Conservation (phyloP, 2,888 invertebrate species). For the Eudemis profundana region DNA sequence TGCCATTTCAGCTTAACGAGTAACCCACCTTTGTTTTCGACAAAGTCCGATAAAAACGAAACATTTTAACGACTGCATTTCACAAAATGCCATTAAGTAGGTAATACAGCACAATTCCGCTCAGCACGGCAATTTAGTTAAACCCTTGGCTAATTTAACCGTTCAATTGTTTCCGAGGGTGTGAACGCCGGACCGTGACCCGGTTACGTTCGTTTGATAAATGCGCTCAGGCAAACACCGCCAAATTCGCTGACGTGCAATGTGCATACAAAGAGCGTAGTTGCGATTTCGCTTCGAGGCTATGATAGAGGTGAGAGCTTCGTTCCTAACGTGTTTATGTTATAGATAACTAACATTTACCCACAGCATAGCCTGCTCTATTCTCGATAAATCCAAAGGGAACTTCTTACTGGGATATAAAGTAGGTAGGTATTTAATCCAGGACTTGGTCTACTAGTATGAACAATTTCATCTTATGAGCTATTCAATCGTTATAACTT, state of each 20-base stretch:
- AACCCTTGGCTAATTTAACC: constrained; percentile 31
- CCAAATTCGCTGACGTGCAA: constrained; percentile 51
- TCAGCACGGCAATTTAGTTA: constrained; percentile 37
- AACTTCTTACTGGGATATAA: too few species aligned
- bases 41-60: constrained; percentile 6
- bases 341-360: too few species aligned
- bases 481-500: too few species aligned
- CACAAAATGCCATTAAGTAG: constrained; percentile 32
- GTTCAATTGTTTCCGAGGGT: constrained; percentile 41
- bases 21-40: neutral
- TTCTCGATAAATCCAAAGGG: too few species aligned
- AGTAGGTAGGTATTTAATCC: too few species aligned
- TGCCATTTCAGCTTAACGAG: neutral
- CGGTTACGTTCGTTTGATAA: constrained; percentile 64
- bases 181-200: constrained; percentile 67
- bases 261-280: constrained; percentile 43
- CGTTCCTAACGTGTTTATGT: neutral
- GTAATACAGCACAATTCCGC: constrained; percentile 18
- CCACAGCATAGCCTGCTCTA: too few species aligned
- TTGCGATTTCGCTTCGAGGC: constrained; percentile 19
- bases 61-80: neutral
- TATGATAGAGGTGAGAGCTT: constrained; percentile 1
- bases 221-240: constrained; percentile 60
- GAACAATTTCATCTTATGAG: too few species aligned
- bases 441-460: too few species aligned